Base-by-base conservation (phyloP, 2,888 invertebrate genomes). In the Onchidella celtica region DNA sequence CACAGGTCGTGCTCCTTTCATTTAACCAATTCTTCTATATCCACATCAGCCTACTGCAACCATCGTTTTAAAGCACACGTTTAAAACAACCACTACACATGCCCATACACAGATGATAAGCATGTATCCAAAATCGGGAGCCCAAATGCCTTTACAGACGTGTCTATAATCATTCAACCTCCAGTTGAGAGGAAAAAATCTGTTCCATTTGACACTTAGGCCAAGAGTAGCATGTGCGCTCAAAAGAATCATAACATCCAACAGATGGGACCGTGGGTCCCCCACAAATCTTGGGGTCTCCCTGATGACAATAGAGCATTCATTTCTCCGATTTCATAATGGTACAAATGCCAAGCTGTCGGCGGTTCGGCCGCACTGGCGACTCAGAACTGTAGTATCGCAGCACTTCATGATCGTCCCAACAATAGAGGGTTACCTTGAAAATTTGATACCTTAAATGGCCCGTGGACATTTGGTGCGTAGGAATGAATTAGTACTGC, bases 271-370 rank as follows among this genome's bases (percentile, higher is more conserved):
- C 6, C 11, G 47, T 11, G 59, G 72, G 34, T 21, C 72, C 57
- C 3, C 40, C n/a, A 32, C 21, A 34, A 40, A 32, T 32, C 57
- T n/a, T 6, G 32, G 57, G 47, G 9, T 47, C 47, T 6, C 57
- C 24, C 11, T 24, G 27, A 29, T 1, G 4, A 72, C 72, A 72
- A 72, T 72, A 34, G 57, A 72, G 55, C 40, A 72, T 72, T 72
- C 57, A 72, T 72, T 72, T 72, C 72, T 72, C 72, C 17, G 72
- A 72, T 72, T 72, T 72, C 72, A 72, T 72, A 72, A 72, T 32
- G 9, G 6, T 34, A n/a, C 55, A 3, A 34, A 29, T 11, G 32
- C 57, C 72, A 55, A 72, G 57, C 72, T 72, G 72, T 72, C 72
- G 72, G 57, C 57, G 4, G 3, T 55, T 6, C n/a, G 57, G 32